A percentile compares a stretch with the other conserved stretches of the same genome.
Conservation (phyloP, 2,888 invertebrate genomes). For the Philonicus albiceps region DNA sequence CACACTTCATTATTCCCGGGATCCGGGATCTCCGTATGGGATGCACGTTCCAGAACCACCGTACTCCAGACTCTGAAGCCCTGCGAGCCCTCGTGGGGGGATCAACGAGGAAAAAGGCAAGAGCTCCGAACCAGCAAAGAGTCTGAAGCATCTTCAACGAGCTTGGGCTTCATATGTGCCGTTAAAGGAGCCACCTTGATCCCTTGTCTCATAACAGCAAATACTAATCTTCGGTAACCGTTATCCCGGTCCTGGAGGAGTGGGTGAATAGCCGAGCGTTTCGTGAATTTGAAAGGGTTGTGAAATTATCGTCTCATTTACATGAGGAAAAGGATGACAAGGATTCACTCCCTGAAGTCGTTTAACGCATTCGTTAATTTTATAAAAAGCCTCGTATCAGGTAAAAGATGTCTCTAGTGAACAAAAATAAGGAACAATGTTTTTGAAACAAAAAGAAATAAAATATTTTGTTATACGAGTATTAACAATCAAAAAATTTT, state of each 20-base stretch:
- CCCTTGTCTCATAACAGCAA: slow-evolving; percentile 43
- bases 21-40: not conserved
- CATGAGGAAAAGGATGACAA: not conserved
- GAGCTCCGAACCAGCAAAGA: slow-evolving; percentile 11
- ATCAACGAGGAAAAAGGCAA: slow-evolving; percentile 15
- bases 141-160: slow-evolving; percentile 31
- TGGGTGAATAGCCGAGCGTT: not conserved
- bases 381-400: not conserved
- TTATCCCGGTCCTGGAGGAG: not conserved
- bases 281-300: slow-evolving; percentile 19
- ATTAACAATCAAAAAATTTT: no score
- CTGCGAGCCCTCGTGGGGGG: not conserved
- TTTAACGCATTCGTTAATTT: slow-evolving; percentile 26
- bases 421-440: no score
- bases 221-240: slow-evolving; percentile 39
- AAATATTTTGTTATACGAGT: no score
- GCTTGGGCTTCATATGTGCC: slow-evolving; percentile 31
- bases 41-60: not conserved
- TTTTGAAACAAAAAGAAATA: no score
- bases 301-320: slow-evolving; percentile 28
- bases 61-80: not conserved
- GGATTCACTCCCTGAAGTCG: not conserved
- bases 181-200: slow-evolving; percentile 43
- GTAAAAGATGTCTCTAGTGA: not conserved
- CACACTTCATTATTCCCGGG: slow-evolving; percentile 29